Percentiles rank a stretch among this genome's conserved stretches.
These are phyloP conservation scores for Hormaphis cornu DNA, from an alignment of 1,140 invertebrate genomes.

Conservation along the genomic window DNA sequence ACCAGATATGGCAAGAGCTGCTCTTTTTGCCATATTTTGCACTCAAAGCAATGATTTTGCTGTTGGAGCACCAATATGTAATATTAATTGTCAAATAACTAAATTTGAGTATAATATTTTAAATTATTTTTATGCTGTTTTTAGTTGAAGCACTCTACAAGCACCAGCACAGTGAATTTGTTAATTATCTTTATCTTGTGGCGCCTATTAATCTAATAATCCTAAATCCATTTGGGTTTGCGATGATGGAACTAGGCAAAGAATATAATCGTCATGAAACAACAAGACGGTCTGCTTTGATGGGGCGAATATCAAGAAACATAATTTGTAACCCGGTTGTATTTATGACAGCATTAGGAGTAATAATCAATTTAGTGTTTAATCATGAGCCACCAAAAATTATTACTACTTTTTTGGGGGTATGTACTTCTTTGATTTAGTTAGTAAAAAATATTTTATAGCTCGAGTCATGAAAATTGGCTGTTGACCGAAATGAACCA, in stretches of 20 bases:
- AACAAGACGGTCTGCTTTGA: conserved; percentile 9
- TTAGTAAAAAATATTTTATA: too few species aligned
- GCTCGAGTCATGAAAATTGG: too few species aligned
- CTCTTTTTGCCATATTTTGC: conserved; percentile 87
- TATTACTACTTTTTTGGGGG: conserved; percentile 64
- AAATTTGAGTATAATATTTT: background rate
- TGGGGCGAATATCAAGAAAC: conserved; percentile 33
- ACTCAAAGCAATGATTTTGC: conserved; percentile 98
- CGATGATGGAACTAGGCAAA: conserved; percentile 77
- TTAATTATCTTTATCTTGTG: conserved; percentile 83
- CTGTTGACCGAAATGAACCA: too few species aligned
- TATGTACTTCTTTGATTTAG: conserved; percentile 42
- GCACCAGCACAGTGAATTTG: conserved; percentile 76
- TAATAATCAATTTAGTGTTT: conserved; percentile 76
- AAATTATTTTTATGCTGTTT: conserved; percentile 40
- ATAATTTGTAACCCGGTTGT: conserved; percentile 82
- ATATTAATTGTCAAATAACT: background rate
- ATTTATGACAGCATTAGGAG: conserved; percentile 85
- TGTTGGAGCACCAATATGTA: conserved; percentile 88
- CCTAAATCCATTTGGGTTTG: conserved; percentile 84
- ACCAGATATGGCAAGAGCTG: conserved; percentile 70
- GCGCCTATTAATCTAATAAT: conserved; percentile 88
- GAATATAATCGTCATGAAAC: conserved; percentile 39
- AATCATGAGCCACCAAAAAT: conserved; percentile 64
- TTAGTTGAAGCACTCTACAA: conserved; percentile 64